Evolutionary conservation across 92 coral and sea anemone genomes (phyloP).

Genomic region (Zoanthus sociatus): DNA sequence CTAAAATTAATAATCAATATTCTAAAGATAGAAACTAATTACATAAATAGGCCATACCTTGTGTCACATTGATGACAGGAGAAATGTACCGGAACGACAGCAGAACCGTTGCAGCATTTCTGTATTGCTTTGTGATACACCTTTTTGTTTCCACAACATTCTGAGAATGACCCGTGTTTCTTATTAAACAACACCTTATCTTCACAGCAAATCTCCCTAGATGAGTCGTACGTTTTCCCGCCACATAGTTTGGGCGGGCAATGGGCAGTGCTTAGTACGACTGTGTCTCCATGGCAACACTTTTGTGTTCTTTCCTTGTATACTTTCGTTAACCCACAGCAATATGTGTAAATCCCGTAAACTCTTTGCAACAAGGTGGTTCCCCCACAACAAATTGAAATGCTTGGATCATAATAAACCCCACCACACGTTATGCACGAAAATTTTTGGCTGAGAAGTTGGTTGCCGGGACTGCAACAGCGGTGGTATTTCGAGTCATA

Average conservation of each 20-base stretch:
- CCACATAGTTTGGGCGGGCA: conserved; percentile 28
- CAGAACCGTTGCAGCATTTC: conserved; percentile 27
- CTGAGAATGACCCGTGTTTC: conserved; percentile 19
- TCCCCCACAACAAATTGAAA: conserved; percentile 27
- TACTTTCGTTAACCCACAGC: conserved; percentile 28
- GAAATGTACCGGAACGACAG: conserved; percentile 16
- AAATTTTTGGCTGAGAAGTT: neutral
- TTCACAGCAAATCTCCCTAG: conserved; percentile 10
- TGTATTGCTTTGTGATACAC: conserved; percentile 20
- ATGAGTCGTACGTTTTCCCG: conserved; percentile 27
- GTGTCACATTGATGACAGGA: conserved; percentile 23
- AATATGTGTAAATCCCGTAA: conserved; percentile 15
- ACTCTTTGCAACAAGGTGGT: neutral
- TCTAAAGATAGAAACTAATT: too few species aligned
- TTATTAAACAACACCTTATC: conserved; percentile 4
- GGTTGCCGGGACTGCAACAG: conserved; percentile 21
- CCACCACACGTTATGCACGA: conserved; percentile 42
- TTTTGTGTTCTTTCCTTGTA: conserved; percentile 15
- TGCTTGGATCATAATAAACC: neutral
- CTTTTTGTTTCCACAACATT: conserved; percentile 31
- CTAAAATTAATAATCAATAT: too few species aligned
- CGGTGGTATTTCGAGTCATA: neutral
- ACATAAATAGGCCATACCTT: neutral
- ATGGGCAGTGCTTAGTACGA: neutral
- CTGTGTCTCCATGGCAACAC: conserved; percentile 19